Percentiles rank a stretch among this genome's conserved stretches.
These are phyloP conservation scores for Diglossa cyanea DNA, from an alignment of 2,797 vertebrate species.

Conservation along the genomic window DNA sequence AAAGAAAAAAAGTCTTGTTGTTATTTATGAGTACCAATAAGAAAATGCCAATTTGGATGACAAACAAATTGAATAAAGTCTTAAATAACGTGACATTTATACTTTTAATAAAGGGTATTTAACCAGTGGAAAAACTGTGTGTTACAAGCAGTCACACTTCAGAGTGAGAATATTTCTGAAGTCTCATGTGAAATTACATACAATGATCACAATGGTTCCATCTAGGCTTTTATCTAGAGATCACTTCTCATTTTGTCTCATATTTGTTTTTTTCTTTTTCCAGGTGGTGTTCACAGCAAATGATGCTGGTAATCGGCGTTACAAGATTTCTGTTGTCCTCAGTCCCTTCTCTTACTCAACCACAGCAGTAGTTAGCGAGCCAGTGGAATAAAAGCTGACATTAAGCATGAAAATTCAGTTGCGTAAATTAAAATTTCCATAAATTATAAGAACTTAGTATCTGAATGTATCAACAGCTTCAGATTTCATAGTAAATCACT, in stretches of 20 bases:
- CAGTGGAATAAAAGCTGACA: conserved; percentile 60
- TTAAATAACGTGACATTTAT: not conserved
- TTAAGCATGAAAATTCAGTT: not conserved
- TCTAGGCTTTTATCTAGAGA: not conserved
- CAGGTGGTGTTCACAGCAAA: conserved; percentile 87
- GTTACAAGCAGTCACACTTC: not conserved
- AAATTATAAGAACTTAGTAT: not conserved
- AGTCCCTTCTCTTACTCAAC: conserved; percentile 86
- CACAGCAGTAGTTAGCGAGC: conserved; percentile 77
- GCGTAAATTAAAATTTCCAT: not conserved
- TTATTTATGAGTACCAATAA: not conserved
- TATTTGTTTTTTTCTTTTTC: not conserved
- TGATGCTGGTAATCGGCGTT: conserved; percentile 75
- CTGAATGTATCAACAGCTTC: not conserved
- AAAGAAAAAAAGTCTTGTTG: not conserved
- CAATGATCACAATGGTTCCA: not conserved
- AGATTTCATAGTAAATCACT: not conserved
- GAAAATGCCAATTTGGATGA: not conserved
- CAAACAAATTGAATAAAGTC: not conserved
- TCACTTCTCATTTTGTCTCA: not conserved
- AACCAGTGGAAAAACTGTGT: not conserved
- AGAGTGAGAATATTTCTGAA: not conserved
- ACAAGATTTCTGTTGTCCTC: conserved; percentile 81
- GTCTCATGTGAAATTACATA: not conserved
- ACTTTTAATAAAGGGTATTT: not conserved